A percentile compares a stretch with the other conserved stretches of the same genome.
These are phyloP conservation scores for Camptogramma bilineatum DNA, from an alignment of 2,888 invertebrate species.

Conservation along the genomic window DNA sequence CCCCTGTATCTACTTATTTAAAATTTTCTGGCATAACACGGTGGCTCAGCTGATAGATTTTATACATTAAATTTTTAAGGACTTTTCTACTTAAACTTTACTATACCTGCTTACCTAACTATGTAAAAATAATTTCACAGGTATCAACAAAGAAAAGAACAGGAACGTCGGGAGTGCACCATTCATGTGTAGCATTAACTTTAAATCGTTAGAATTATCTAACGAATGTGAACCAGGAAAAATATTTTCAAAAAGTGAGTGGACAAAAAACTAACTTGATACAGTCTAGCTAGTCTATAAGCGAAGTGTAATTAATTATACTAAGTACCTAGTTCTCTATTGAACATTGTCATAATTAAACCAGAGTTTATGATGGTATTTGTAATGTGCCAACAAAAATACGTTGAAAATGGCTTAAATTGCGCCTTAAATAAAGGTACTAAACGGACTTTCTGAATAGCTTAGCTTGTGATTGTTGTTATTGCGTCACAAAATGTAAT, in stretches of 20 bases:
- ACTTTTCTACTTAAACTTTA: no score
- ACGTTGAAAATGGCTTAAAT: background rate
- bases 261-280: background rate
- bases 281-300: conserved; percentile 2
- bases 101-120: no score
- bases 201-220: conserved; percentile 44
- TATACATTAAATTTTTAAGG: no score
- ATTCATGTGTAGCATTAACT: conserved; percentile 87
- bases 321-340: background rate
- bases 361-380: conserved; percentile 1
- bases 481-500: conserved; percentile 42
- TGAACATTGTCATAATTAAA: background rate
- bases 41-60: no score
- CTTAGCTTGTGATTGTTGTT: conserved; percentile 23
- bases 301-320: background rate
- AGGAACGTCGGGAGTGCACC: conserved; percentile 90
- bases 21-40: no score
- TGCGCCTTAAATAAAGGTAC: conserved; percentile 1
- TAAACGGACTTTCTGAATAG: conserved; percentile 7
- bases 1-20: no score
- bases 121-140: conserved; percentile 67
- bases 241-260: conserved; percentile 4
- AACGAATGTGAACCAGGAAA: conserved; percentile 39
- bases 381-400: background rate
- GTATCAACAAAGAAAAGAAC: conserved; percentile 90